Evolutionary conservation across 2,797 vertebrate genomes (phyloP).

Genomic region (Semaprochilodus insignis): DNA sequence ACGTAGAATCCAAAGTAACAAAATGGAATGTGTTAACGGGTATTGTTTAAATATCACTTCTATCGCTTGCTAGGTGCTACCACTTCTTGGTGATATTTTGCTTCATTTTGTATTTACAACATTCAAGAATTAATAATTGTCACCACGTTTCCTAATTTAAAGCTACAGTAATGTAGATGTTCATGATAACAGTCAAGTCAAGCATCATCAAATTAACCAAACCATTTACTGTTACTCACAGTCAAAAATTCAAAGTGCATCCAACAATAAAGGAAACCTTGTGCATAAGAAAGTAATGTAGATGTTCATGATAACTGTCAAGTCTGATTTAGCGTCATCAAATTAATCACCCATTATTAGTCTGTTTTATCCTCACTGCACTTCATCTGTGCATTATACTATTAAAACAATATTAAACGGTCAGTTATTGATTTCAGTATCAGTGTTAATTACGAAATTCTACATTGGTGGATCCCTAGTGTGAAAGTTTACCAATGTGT

Average conservation of each 20-base stretch:
- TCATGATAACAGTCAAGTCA: too few relatives aligned
- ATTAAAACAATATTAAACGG: neutral
- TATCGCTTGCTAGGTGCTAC: too few relatives aligned
- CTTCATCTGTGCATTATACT: neutral
- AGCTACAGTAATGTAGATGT: too few relatives aligned
- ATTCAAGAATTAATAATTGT: neutral
- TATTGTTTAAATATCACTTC: neutral
- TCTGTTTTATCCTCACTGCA: neutral
- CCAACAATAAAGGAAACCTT: too few relatives aligned
- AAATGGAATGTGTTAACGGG: neutral
- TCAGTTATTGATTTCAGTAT: neutral
- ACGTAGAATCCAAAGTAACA: neutral
- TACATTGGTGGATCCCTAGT: neutral
- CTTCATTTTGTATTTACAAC: neutral
- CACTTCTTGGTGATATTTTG: neutral
- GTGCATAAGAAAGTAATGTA: too few relatives aligned
- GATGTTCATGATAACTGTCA: neutral
- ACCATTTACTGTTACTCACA: too few relatives aligned
- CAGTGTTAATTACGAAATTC: neutral
- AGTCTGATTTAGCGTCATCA: neutral
- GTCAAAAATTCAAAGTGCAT: neutral
- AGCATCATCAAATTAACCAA: too few relatives aligned
- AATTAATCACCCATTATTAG: neutral
- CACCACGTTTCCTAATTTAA: too few relatives aligned
- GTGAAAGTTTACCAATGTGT: conserved; percentile 87